phyloP scores from a whole-genome alignment of 2,113 vertebrate genomes.

The Amblyopsis rosae region DNA sequence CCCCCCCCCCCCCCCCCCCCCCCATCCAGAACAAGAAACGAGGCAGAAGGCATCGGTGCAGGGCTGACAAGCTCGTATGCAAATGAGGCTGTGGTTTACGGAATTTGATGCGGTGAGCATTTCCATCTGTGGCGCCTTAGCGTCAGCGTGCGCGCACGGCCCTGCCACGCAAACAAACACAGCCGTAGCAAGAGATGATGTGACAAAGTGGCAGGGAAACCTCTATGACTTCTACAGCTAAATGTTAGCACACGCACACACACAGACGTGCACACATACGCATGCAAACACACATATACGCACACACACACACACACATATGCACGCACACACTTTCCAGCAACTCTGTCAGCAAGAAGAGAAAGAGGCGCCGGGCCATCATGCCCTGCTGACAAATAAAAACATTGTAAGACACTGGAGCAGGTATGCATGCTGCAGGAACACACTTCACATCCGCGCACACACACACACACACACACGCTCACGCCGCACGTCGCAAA shows the following conservation, averaged over 20 bases:
- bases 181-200: conserved; percentile 52
- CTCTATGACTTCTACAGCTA: conserved; percentile 9
- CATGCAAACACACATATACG: too few relatives aligned
- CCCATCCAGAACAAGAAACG: conserved; percentile 16
- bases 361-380: not conserved
- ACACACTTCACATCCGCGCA: not conserved
- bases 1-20: too few relatives aligned
- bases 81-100: conserved; percentile 67
- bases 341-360: conserved; percentile 2
- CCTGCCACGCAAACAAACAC: conserved; percentile 37
- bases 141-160: conserved; percentile 34
- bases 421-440: too few relatives aligned
- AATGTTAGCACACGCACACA: conserved; percentile 20
- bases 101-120: conserved; percentile 8
- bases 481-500: not conserved
- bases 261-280: too few relatives aligned
- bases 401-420: conserved; percentile 3
- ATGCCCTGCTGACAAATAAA: not conserved
- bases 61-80: conserved; percentile 60
- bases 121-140: conserved; percentile 10
- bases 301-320: too few relatives aligned
- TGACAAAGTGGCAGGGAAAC: conserved; percentile 23
- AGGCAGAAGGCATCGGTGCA: conserved; percentile 32
- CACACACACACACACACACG: conserved; percentile 11
- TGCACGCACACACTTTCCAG: not conserved